These are phyloP conservation scores for Heliconius aoede DNA, from an alignment of 2,888 invertebrate genomes.

Conservation along the genomic window DNA sequence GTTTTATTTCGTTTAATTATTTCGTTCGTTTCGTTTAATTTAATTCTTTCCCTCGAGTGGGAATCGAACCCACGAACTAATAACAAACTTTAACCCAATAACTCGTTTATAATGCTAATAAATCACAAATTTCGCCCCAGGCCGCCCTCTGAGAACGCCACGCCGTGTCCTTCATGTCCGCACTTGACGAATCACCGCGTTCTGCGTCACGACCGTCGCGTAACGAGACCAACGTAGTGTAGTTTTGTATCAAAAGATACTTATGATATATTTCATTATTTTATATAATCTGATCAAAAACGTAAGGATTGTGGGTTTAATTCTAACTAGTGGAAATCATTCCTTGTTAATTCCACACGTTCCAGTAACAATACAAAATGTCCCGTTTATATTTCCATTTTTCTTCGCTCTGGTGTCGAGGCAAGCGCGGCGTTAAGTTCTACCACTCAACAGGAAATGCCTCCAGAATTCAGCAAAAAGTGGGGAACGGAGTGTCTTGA, in stretches of 20 bases:
- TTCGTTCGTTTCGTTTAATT: too few species aligned
- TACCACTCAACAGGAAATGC: too few species aligned
- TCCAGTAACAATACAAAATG: neutral
- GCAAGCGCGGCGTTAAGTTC: too few species aligned
- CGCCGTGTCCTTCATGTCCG: constrained; percentile 72
- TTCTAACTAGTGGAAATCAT: neutral
- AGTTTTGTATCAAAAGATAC: constrained; percentile 32
- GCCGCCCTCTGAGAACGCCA: constrained; percentile 65
- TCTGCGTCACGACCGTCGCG: constrained; percentile 69
- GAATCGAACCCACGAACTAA: neutral
- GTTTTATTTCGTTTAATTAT: too few species aligned
- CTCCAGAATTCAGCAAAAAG: too few species aligned
- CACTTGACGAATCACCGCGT: constrained; percentile 73
- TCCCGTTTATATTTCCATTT: too few species aligned
- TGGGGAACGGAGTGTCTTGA: too few species aligned
- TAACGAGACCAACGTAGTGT: constrained; percentile 64
- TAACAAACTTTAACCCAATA: constrained; percentile 37
- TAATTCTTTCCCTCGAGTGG: neutral
- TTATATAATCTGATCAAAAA: neutral
- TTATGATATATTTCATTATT: neutral
- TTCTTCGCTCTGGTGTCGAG: too few species aligned
- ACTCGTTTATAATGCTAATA: constrained; percentile 33
- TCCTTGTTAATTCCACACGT: neutral
- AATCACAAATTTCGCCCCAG: constrained; percentile 22
- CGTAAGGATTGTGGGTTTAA: neutral